Base-by-base conservation (phyloP, 2,797 vertebrate species). In the Cephalopachus bancanus region DNA sequence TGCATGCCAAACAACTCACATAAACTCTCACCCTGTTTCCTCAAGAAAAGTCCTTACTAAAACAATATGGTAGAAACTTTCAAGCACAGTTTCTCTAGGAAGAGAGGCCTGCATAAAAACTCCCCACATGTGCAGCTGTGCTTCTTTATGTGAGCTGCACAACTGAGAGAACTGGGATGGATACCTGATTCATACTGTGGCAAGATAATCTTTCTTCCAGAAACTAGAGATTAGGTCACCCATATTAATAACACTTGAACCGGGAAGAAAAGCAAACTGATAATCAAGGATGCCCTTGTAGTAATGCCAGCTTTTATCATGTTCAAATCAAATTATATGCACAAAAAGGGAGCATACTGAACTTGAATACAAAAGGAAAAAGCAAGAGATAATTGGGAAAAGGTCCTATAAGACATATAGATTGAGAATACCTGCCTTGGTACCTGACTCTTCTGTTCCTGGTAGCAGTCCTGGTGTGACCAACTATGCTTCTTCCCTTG, bases 241-340 rank as follows among this genome's bases (percentile, higher is more conserved):
- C 15, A 11, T 64, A 12, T 67, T 83, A 89, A n/a, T n/a, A 57
- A 62, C 30, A 59, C 65, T 60, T 59, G 22, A 33, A 74, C 10
- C 79, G 93, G 67, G 44, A 94, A 91, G 20, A 75, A 93, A 93
- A 95, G 55, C 37, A 94, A 67, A 71, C 67, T 49, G 79, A 49
- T 72, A 93, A 83, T 22, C 33, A 67, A 81, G 2, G 53, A 49
- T 83, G 6, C 55, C 44, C 75, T 11, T 44, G 14, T 12, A 71
- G 15, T 15, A 3, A 49, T 37, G 11, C 78, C 89, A 89, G 7
- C 4, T 85, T 85, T 75, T 49, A 74, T 55, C 2, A 9, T 26
- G 9, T 11, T 30, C 5, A 24, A 30, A 78, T 65, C 30, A 92
- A 80, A 51, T 81, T 19, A 26, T 17, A 80, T 2, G 4, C 15